Conservation (phyloP, 1,140 invertebrate species). For the Propsilocerus akamusi region DNA sequence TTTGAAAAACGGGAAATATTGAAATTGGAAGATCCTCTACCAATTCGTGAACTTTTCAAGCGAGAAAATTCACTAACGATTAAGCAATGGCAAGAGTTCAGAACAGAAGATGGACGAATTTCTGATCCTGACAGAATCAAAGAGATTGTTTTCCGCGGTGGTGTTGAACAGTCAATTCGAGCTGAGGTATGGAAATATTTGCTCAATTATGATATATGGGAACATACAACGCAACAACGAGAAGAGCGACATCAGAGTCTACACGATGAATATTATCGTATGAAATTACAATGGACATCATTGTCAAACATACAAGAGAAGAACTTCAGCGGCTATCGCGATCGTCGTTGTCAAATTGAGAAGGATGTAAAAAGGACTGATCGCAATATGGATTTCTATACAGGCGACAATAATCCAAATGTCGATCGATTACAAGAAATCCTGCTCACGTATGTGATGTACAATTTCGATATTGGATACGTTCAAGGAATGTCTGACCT, state of each 20-base stretch:
- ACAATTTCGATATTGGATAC: conserved; percentile 95
- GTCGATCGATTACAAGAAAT: conserved; percentile 72
- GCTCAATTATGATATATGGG: conserved; percentile 75
- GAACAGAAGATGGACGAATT: conserved; percentile 59
- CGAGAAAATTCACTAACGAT: conserved; percentile 37
- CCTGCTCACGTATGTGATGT: conserved; percentile 99
- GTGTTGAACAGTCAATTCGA: conserved; percentile 48
- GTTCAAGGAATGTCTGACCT: conserved; percentile 97
- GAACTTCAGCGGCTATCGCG: conserved; percentile 73
- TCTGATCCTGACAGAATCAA: conserved; percentile 45
- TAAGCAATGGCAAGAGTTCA: conserved; percentile 59
- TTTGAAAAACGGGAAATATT: conserved; percentile 5
- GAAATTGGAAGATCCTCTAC: conserved; percentile 6
- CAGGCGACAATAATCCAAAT: conserved; percentile 82
- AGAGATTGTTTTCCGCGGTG: conserved; percentile 77
- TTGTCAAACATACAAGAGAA: conserved; percentile 74
- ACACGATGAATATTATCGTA: conserved; percentile 76
- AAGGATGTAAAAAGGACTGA: conserved; percentile 97
- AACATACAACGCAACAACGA: conserved; percentile 53
- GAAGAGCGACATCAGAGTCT: conserved; percentile 46
- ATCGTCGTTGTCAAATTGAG: conserved; percentile 87
- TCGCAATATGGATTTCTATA: conserved; percentile 75
- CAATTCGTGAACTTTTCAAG: conserved; percentile 6
- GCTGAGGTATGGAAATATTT: conserved; percentile 90
- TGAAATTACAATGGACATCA: conserved; percentile 93